Base-by-base conservation (phyloP, 2,888 invertebrate genomes). In the Resseliella maxima region DNA sequence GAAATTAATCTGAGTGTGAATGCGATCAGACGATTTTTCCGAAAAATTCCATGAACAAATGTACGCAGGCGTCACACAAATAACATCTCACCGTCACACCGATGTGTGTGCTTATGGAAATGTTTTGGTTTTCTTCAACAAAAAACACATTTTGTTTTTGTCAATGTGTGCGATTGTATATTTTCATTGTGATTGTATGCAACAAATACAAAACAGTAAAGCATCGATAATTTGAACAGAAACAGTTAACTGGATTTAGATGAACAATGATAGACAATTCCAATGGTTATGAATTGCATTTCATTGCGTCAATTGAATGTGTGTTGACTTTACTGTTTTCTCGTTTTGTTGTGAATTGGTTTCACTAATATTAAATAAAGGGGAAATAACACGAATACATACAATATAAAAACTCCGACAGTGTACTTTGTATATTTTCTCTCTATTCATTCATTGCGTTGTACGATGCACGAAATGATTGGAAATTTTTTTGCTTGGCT, bases 11-110 rank as follows among this genome's bases (percentile, higher is more conserved):
- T 72, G 72, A 15, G 72, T 72, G 72, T 72, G n/a, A n/a, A 72
- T 1, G 31, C 35, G 10, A 72, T 72, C 72, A 31, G 72, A 72
- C 72, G 31, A 72, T 72, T 72, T 72, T 72, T 83, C 24, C 1
- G 38, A 83, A 83, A 83, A 38, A 83, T 83, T 83, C 83, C 83
- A 83, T 83, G 38, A 83, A 83, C 83, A 8, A 83, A 83, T n/a
- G 38, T 83, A 83, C 83, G 83, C 83, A 83, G 38, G 83, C 83
- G 83, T 38, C 38, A 38, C 38, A 8, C 18, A 83, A 21, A n/a
- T 5, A n/a, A n/a, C 36, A 83, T 83, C 38, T n/a, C n/a, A n/a
- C n/a, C 83, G n/a, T n/a, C n/a, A n/a, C n/a, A n/a, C n/a, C n/a
- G n/a, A 36, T 38, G 31, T 35, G 31, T 12, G 72, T 72, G 31